A percentile compares a stretch with the other conserved stretches of the same genome.
Conservation (phyloP, 2,797 vertebrate species). For the Danio aesculapii region DNA sequence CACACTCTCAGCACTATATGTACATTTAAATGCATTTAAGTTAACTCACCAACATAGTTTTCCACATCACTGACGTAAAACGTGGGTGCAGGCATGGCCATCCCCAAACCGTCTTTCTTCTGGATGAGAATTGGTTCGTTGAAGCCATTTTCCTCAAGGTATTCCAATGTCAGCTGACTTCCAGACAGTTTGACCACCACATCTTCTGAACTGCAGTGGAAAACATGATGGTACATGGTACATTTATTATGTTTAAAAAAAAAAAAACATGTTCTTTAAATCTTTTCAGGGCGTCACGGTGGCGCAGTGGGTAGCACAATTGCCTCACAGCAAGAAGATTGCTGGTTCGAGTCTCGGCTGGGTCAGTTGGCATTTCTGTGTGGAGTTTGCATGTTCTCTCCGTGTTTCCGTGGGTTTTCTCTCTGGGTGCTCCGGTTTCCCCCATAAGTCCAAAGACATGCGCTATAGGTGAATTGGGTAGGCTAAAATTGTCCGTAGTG, state of each 20-base stretch:
- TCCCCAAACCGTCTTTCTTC: constrained; percentile 93
- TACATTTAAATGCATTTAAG: background rate
- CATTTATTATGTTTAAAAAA: too few species aligned
- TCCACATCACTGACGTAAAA: constrained; percentile 98
- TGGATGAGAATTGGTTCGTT: constrained; percentile 91
- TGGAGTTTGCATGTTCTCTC: too few species aligned
- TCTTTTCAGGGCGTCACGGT: too few species aligned
- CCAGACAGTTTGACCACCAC: constrained; percentile 89
- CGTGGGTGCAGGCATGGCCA: constrained; percentile 92
- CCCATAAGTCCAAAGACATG: too few species aligned
- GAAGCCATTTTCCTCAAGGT: constrained; percentile 94
- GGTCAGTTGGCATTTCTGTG: too few species aligned
- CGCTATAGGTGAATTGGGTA: too few species aligned
- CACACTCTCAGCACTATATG: background rate
- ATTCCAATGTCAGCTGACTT: constrained; percentile 88
- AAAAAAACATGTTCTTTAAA: background rate
- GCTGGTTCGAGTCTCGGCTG: too few species aligned
- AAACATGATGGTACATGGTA: background rate
- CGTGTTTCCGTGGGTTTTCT: too few species aligned
- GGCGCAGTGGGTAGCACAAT: too few species aligned
- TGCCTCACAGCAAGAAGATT: too few species aligned
- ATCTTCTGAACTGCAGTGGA: constrained; percentile 89
- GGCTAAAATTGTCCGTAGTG: too few species aligned
- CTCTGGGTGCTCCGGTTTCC: too few species aligned
- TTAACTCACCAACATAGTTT: constrained; percentile 91